Percentiles rank a stretch among this genome's conserved stretches.
These are phyloP conservation scores for Kryptolebias ocellatus DNA, from an alignment of 2,797 vertebrate species.

Conservation along the genomic window DNA sequence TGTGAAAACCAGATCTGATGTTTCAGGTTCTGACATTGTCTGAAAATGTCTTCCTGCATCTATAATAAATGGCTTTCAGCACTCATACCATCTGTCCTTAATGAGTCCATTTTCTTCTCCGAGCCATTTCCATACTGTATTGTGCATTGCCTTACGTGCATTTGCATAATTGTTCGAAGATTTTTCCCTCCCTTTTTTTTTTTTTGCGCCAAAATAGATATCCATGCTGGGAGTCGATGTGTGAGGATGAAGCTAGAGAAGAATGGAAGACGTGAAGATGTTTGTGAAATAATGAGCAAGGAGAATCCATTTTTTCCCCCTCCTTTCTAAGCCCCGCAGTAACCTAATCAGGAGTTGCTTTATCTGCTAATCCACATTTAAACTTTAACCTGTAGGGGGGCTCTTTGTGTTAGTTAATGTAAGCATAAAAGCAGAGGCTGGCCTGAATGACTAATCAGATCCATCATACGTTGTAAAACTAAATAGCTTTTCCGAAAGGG, in stretches of 20 bases:
- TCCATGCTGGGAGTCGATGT: slow-evolving; percentile 86
- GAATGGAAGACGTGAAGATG: slow-evolving; percentile 83
- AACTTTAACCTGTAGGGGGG: slow-evolving; percentile 99
- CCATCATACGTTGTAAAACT: slow-evolving; percentile 95
- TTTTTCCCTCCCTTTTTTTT: slow-evolving; percentile 53
- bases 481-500: slow-evolving; percentile 90
- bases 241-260: slow-evolving; percentile 80
- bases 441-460: slow-evolving; percentile 97
- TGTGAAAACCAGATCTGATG: slow-evolving; percentile 78
- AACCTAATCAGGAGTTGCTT: slow-evolving; percentile 94
- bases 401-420: slow-evolving; percentile 99
- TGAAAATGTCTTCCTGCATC: slow-evolving; percentile 75
- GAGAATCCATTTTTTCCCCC: slow-evolving; percentile 88
- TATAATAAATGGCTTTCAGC: slow-evolving; percentile 87
- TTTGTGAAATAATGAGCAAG: slow-evolving; percentile 89
- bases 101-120: slow-evolving; percentile 91
- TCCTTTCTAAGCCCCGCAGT: slow-evolving; percentile 85
- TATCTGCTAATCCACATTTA: slow-evolving; percentile 99
- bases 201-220: slow-evolving; percentile 93
- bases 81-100: slow-evolving; percentile 93
- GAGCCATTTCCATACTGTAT: slow-evolving; percentile 91
- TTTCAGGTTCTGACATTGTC: slow-evolving; percentile 79
- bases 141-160: slow-evolving; percentile 90
- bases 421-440: slow-evolving; percentile 91
- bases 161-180: slow-evolving; percentile 99